Evolutionary conservation across 2,888 invertebrate genomes (phyloP), one percentile per base, ranked within the genome.

Genomic region (Penaeus monodon): DNA sequence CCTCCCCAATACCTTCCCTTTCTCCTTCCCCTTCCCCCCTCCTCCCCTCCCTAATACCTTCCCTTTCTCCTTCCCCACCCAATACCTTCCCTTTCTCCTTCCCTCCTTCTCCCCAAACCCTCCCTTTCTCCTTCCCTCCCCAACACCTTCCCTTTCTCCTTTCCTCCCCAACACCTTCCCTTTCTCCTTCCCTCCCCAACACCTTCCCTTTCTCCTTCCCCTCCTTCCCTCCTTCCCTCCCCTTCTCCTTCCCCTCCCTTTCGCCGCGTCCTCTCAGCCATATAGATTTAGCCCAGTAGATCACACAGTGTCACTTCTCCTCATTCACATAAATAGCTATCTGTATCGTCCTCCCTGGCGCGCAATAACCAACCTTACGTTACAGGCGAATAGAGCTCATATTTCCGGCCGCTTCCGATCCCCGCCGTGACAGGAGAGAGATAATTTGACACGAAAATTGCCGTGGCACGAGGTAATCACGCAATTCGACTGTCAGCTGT

Each of bases 371-470:
- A 29, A 49, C 20, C 20, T 33, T 57, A 14, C n/a, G 27, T 0
- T n/a, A 20, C 63, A 29, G 38, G n/a, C 33, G 20, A 24, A 66
- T 29, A 81, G 17, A 33, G 81, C 10, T 68, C 70, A 49, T 33
- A 68, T 22, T 44, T 12, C 29, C 27, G 63, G 20, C 10, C 63
- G 12, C 63, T 12, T 20, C n/a, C 27, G 4, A 27, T 20, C 79
- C 22, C 17, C 29, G 24, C 38, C 79, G 29, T 38, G 24, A 63
- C 24, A 10, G 17, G 20, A 22, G 74, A 74, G 63, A 74, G 82
- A 82, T 82, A 82, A 82, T 82, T 73, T 82, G 82, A 82, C 82
- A 82, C 64, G 82, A 82, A 82, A 82, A 82, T 82, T 82, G 74
- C 29, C 74, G 82, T 65, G 63, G 82, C 57, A 64, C 74, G 24